Evolutionary conservation across 2,888 invertebrate species (phyloP).

Genomic region (Chrysolina oricalcia): DNA sequence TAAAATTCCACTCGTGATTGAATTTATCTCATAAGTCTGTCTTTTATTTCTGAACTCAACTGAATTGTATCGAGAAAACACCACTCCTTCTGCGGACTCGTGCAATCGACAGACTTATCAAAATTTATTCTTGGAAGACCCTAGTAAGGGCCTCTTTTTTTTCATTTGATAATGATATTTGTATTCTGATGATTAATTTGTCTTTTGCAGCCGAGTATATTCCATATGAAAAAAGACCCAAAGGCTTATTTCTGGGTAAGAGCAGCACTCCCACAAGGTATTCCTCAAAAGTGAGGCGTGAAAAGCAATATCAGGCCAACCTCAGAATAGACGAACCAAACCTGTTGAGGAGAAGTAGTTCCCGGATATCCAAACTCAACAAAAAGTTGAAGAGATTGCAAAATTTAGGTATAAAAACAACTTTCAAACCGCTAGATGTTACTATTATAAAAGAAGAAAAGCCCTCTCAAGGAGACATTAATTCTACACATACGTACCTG

Average conservation of each 20-base stretch:
- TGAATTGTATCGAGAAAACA: too few species aligned
- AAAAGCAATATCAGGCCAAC: conserved; percentile 71
- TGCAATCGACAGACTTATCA: too few species aligned
- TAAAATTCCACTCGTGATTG: too few species aligned
- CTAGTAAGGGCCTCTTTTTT: too few species aligned
- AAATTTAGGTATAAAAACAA: conserved; percentile 74
- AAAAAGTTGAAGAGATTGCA: conserved; percentile 73
- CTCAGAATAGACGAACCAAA: conserved; percentile 67
- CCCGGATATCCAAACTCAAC: conserved; percentile 70
- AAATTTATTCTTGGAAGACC: too few species aligned
- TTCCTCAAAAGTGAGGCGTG: conserved; percentile 69
- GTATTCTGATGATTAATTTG: conserved; percentile 3
- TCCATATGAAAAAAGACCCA: conserved; percentile 78
- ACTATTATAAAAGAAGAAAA: conserved; percentile 62
- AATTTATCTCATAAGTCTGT: too few species aligned
- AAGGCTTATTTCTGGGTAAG: conserved; percentile 71
- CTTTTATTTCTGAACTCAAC: too few species aligned
- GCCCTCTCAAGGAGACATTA: conserved; percentile 6
- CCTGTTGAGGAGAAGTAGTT: conserved; percentile 70
- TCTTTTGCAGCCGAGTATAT: conserved; percentile 77
- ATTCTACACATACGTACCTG: conserved; percentile 12
- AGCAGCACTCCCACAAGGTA: conserved; percentile 72
- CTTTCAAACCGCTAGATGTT: conserved; percentile 73
- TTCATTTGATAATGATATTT: too few species aligned
- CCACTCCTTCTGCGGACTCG: too few species aligned